Evolutionary conservation across 2,888 invertebrate genomes (phyloP).

Genomic region (Drepana falcataria): DNA sequence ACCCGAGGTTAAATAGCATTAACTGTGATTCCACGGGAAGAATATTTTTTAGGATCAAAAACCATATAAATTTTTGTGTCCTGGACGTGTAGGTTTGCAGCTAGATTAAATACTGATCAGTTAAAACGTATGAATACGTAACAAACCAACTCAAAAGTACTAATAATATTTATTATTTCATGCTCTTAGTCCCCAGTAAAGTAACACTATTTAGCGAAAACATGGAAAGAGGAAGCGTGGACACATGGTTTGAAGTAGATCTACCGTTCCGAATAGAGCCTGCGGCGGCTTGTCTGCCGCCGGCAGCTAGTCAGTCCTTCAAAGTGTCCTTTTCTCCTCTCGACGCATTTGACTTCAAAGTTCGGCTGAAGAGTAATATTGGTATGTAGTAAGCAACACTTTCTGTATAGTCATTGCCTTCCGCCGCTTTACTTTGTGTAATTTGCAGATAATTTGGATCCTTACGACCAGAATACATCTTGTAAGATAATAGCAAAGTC

Average conservation of each 20-base stretch:
- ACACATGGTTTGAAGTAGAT: constrained; percentile 65
- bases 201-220: constrained; percentile 61
- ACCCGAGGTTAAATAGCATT: too few relatives aligned
- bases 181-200: constrained; percentile 42
- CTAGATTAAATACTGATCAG: too few relatives aligned
- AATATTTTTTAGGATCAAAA: too few relatives aligned
- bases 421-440: too few relatives aligned
- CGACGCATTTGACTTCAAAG: constrained; percentile 73
- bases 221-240: constrained; percentile 50
- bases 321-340: constrained; percentile 76
- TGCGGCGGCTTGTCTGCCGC: constrained; percentile 54
- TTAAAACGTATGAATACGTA: too few relatives aligned
- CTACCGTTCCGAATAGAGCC: constrained; percentile 77
- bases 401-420: too few relatives aligned
- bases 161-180: too few relatives aligned
- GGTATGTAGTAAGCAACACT: constrained; percentile 31
- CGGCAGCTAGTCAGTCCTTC: constrained; percentile 56
- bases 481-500: constrained; percentile 79
- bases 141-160: too few relatives aligned
- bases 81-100: too few relatives aligned
- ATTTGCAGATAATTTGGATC: constrained; percentile 63
- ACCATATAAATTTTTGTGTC: too few relatives aligned
- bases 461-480: constrained; percentile 73
- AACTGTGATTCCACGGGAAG: too few relatives aligned
- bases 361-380: constrained; percentile 55